Evolutionary conservation across 2,888 invertebrate genomes (phyloP).

Genomic region (Pyrrhia umbra): DNA sequence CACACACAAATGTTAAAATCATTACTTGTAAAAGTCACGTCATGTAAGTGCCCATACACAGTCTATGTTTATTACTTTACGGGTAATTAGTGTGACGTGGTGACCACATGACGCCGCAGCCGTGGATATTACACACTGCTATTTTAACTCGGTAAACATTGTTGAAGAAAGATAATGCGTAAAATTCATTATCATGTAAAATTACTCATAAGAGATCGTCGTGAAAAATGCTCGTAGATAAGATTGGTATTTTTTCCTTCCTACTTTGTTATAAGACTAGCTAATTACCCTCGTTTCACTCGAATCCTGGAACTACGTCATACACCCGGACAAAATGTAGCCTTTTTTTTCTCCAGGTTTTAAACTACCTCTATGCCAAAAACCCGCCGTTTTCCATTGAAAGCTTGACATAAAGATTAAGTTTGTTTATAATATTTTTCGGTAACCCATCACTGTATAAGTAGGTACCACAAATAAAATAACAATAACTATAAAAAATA

Average conservation of each 20-base stretch:
- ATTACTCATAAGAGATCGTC: slow-evolving; percentile 27
- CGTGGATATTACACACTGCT: slow-evolving; percentile 19
- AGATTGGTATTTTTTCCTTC: slow-evolving; percentile 21
- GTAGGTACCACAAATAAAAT: slow-evolving; percentile 13
- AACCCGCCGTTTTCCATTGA: no score
- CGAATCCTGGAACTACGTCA: no score
- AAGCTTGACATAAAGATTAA: no score
- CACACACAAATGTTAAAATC: neutral
- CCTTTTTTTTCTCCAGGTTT: no score
- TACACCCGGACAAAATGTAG: no score
- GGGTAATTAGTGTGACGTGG: slow-evolving; percentile 43
- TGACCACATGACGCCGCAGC: slow-evolving; percentile 31
- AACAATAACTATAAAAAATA: slow-evolving; percentile 18
- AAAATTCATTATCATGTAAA: slow-evolving; percentile 38
- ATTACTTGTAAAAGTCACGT: slow-evolving; percentile 24
- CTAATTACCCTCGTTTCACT: no score
- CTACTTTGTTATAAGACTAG: no score
- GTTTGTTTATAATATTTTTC: slow-evolving; percentile 12
- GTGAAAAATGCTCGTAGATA: neutral
- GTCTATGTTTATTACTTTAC: slow-evolving; percentile 8
- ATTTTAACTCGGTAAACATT: slow-evolving; percentile 43
- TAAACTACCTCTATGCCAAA: no score
- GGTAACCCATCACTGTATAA: slow-evolving; percentile 1
- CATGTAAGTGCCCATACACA: slow-evolving; percentile 6
- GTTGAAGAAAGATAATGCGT: slow-evolving; percentile 38